Evolutionary conservation across 2,113 vertebrate species (phyloP).

Genomic region (Amazona vittata): DNA sequence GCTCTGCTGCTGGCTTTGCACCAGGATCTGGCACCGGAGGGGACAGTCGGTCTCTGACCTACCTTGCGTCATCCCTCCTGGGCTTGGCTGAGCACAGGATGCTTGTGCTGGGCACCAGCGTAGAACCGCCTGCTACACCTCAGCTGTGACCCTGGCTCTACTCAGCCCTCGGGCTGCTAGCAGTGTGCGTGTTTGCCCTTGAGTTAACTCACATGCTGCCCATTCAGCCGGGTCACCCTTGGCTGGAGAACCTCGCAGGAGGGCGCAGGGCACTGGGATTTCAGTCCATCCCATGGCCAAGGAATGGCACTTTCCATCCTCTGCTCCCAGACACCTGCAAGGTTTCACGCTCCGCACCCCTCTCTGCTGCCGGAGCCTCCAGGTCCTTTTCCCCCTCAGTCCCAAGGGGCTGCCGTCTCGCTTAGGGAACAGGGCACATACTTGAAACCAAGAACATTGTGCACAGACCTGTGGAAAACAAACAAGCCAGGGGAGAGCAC

Average conservation of each 20-base stretch:
- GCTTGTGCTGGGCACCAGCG: not conserved
- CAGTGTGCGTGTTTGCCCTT: rapidly evolving
- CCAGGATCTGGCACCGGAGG: rapidly evolving
- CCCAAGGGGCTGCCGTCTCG: not conserved
- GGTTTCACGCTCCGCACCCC: not conserved
- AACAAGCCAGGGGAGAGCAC: not conserved
- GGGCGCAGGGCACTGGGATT: not conserved
- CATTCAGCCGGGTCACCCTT: rapidly evolving
- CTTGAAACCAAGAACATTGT: not conserved
- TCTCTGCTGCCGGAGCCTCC: not conserved
- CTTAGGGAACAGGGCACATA: not conserved
- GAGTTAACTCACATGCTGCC: not conserved
- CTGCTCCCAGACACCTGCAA: rapidly evolving
- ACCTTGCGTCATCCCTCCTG: not conserved
- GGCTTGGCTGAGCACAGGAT: not conserved
- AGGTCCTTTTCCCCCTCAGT: not conserved
- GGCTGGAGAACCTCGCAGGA: not conserved
- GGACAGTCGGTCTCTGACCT: rapidly evolving
- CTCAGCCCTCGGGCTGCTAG: not conserved
- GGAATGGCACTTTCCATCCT: not conserved
- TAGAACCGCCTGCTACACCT: not conserved
- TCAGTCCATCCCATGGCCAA: not conserved
- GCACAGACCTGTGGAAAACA: not conserved
- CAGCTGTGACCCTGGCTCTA: not conserved
- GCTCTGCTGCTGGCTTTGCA: not conserved